phyloP scores from a whole-genome alignment of 2,113 vertebrate genomes.

The Parotia lawesii region DNA sequence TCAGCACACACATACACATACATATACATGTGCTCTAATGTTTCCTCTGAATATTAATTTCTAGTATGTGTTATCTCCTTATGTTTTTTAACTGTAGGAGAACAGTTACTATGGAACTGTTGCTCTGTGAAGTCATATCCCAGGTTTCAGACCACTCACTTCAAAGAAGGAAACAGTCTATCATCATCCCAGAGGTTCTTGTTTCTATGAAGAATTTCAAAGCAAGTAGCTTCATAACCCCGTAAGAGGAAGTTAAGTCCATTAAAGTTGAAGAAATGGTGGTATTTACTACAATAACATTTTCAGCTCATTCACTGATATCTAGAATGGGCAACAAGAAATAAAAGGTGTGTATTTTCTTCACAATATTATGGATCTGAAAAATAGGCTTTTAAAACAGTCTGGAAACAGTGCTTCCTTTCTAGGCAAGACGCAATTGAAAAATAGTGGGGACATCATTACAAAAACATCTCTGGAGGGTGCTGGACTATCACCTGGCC shows the following conservation, averaged over 20 bases:
- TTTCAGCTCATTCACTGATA: neutral
- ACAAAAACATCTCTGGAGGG: neutral
- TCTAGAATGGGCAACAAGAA: neutral
- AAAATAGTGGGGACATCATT: neutral
- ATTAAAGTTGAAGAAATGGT: neutral
- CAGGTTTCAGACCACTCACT: neutral
- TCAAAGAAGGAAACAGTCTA: neutral
- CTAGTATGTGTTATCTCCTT: neutral
- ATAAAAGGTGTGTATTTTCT: neutral
- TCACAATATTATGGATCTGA: neutral
- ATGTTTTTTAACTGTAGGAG: neutral
- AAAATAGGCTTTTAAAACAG: neutral
- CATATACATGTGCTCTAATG: neutral
- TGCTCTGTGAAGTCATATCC: neutral
- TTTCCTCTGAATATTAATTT: neutral
- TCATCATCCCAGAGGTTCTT: neutral
- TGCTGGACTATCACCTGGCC: neutral
- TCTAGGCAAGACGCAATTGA: neutral
- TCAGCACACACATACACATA: neutral
- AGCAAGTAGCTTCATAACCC: neutral
- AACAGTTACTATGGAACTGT: neutral
- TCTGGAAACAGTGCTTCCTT: neutral
- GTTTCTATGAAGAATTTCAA: neutral
- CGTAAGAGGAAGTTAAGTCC: neutral
- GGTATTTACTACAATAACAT: neutral